phyloP scores from a whole-genome alignment of 2,797 vertebrate species.

The Lacerta agilis region DNA sequence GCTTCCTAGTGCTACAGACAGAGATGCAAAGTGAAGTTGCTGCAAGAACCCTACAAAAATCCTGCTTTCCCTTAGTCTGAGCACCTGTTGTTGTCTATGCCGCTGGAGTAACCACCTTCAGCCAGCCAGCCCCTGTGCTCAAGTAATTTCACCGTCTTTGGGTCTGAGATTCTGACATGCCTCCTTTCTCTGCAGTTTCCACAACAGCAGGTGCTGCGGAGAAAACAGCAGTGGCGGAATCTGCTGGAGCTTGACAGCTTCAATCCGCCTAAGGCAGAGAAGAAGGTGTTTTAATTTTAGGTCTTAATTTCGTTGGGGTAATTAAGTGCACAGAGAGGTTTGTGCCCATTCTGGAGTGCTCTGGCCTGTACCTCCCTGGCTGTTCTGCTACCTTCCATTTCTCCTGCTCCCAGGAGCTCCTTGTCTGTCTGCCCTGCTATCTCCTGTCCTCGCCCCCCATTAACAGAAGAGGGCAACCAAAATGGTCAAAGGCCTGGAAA shows the following conservation, averaged over 20 bases:
- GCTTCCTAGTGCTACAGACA: too few species aligned
- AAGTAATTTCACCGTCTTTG: background rate
- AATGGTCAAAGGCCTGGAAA: too few species aligned
- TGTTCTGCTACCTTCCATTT: background rate
- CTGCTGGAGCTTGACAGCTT: background rate
- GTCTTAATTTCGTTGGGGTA: background rate
- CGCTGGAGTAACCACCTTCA: background rate
- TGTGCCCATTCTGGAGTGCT: background rate
- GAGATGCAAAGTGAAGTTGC: too few species aligned
- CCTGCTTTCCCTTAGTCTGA: too few species aligned
- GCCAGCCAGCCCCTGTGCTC: too few species aligned
- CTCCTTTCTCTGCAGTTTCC: background rate
- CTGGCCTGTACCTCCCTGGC: background rate
- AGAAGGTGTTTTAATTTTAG: background rate
- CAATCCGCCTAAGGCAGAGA: background rate
- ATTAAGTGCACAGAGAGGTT: background rate
- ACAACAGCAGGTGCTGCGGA: too few species aligned
- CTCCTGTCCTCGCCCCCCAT: background rate
- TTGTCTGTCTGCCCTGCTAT: background rate
- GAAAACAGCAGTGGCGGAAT: background rate
- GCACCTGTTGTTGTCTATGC: background rate
- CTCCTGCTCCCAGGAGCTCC: background rate
- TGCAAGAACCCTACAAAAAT: background rate
- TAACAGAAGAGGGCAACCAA: too few species aligned
- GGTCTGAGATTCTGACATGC: background rate